Evolutionary conservation across 1,140 invertebrate genomes (phyloP).

Genomic region (Batillaria attramentaria): DNA sequence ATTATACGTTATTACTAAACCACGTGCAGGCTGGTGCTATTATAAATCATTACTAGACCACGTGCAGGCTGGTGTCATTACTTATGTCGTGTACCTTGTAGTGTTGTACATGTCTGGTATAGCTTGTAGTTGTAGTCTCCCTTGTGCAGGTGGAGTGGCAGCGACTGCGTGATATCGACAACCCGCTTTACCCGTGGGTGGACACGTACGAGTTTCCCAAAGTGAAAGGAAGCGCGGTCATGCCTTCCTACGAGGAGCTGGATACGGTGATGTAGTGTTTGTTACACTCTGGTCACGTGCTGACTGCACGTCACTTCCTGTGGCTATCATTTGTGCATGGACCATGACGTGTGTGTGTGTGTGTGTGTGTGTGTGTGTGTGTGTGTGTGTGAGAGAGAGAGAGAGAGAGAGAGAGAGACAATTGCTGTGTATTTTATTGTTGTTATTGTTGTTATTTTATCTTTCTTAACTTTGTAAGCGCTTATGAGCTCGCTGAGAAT

Average conservation of each 20-base stretch:
- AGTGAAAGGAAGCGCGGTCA: conserved; percentile 44
- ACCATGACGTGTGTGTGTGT: background rate
- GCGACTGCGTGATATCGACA: conserved; percentile 69
- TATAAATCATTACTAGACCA: too few species aligned
- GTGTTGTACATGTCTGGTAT: too few species aligned
- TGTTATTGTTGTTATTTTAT: background rate
- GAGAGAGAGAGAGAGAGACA: background rate
- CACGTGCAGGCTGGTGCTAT: too few species aligned
- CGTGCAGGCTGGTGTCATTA: too few species aligned
- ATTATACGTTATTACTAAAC: too few species aligned
- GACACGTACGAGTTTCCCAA: conserved; percentile 60
- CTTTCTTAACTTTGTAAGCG: too few species aligned
- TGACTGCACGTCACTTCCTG: too few species aligned
- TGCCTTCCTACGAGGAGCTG: conserved; percentile 49
- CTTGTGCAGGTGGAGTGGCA: conserved; percentile 60
- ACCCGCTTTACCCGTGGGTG: conserved; percentile 68
- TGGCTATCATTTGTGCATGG: too few species aligned
- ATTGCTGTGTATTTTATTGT: background rate
- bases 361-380: background rate
- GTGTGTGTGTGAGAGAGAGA: background rate
- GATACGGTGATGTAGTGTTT: conserved; percentile 31
- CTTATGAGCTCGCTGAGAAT: too few species aligned
- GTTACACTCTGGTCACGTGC: too few species aligned
- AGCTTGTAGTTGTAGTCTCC: too few species aligned
- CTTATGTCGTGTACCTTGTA: too few species aligned